Evolutionary conservation across 2,888 invertebrate genomes (phyloP), one percentile per base, ranked within the genome.

Genomic region (Erebia aethiops): DNA sequence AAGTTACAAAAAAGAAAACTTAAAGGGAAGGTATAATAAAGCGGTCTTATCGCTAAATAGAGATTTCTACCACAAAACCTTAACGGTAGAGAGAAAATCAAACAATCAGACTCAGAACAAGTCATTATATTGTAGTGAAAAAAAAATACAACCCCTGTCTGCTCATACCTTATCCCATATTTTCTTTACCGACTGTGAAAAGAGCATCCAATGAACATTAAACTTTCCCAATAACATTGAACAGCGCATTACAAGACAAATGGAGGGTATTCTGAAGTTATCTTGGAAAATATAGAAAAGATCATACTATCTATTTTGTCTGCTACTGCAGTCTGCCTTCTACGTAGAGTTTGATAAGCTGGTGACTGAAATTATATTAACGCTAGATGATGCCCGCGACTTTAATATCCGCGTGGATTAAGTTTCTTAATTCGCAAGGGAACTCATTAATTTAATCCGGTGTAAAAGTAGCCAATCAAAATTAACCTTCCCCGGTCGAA

Each of bases 151-250:
- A 18, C 16, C 54, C n/a, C 41, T 16, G 4, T 35, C 7, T n/a
- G 58, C 43, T 60, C n/a, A 43, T 62, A 46, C 41, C 35, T 5
- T 49, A 16, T 13, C 10, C 58, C 49, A n/a, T 35, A 49, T 26
- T 58, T 26, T 35, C 49, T 58, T 67, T 14, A 13, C 21, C n/a
- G 41, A 14, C 14, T 16, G 46, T 58, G 14, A 56, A 62, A 51
- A 46, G 41, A 68, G 56, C 62, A 71, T 52, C 74, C 70, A 71
- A 71, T 72, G 72, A 71, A 65, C 74, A 70, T 71, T 75, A 74
- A 75, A 72, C 70, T 69, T 71, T 67, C 66, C 72, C 70, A 71
- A 67, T 69, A 71, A 64, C 70, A 71, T 62, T 71, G 70, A 72
- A 69, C 69, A 70, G 65, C 35, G 58, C 41, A 65, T 64, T 68